Evolutionary conservation across 2,888 invertebrate genomes (phyloP).

Genomic region (Punctoribates punctum): DNA sequence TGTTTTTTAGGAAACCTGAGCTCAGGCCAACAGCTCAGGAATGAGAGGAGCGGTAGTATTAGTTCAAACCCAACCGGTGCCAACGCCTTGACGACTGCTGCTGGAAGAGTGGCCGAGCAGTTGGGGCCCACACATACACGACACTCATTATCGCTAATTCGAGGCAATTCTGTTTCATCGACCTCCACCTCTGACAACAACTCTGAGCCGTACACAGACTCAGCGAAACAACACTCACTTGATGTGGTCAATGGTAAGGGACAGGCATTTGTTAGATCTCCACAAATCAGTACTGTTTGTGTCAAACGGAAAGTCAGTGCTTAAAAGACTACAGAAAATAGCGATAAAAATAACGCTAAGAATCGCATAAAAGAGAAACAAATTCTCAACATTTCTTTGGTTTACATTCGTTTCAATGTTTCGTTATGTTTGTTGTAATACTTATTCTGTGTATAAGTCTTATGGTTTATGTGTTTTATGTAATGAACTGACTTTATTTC

Average conservation of each 20-base stretch:
- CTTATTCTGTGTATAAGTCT: neutral
- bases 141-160: constrained; percentile 18
- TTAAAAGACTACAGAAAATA: neutral
- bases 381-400: constrained; percentile 1
- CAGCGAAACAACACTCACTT: constrained; percentile 3
- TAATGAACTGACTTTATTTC: constrained; percentile 27
- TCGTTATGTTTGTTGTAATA: neutral
- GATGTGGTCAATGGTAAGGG: constrained; percentile 19
- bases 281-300: neutral
- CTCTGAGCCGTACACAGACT: neutral
- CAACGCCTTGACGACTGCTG: neutral
- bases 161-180: neutral
- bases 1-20: constrained; percentile 14
- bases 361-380: neutral
- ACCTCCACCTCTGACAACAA: neutral
- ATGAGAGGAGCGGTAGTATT: constrained; percentile 10
- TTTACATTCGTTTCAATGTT: neutral
- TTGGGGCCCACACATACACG: neutral
- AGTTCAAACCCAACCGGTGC: neutral
- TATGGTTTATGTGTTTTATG: constrained; percentile 28
- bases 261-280: neutral
- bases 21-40: neutral
- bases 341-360: constrained; percentile 5
- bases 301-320: neutral
- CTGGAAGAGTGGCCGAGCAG: neutral